Evolutionary conservation across 2,113 vertebrate genomes (phyloP), one percentile per base, ranked within the genome.

Genomic region (Vicugna pacos): DNA sequence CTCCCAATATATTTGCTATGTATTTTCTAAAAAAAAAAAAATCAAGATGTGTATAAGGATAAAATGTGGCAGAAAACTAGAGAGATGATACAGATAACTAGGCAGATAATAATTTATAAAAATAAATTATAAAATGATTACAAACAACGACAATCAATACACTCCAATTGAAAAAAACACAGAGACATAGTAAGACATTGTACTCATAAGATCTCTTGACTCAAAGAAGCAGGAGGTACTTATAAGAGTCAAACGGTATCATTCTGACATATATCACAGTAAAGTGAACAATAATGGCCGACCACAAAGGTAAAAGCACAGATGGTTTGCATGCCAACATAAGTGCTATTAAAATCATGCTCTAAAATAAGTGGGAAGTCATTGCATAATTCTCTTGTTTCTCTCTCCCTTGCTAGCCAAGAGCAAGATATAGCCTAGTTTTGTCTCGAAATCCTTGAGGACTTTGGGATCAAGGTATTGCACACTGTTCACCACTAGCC

Each of bases 1-100:
- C 26, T 77, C 77, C 16, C 26, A 82, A 50, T 80, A 58, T 62
- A 72, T 76, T 91, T 93, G 62, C 82, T 72, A n/a, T 35, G 30
- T 84, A 42, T 79, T 92, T 84, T 83, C 94, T 83, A 87, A 92
- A 77, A 56, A 72, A 95, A 93, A 17, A 80, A 76, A 80, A 76
- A 80, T 72, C 20, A 82, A 88, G 24, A 85, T 64, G 6, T 22
- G 4, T 56, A 0, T 60, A 84, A 54, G 14, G 11, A 65, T 62
- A 88, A 91, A 88, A 87, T 81, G 46, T 24, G 24, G 35, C 75
- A 52, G 28, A 83, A 91, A 12, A 50, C 70, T 56, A 67, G 28
- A 96, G 64, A 89, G 28, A 65, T 64, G 8, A 96, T 5, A 42
- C 38, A 58, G 20, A 73, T 32, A 93, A 89, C 35, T 65, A 84